Base-by-base conservation (phyloP, 2,797 vertebrate species). In the Heliangelus exortis region DNA sequence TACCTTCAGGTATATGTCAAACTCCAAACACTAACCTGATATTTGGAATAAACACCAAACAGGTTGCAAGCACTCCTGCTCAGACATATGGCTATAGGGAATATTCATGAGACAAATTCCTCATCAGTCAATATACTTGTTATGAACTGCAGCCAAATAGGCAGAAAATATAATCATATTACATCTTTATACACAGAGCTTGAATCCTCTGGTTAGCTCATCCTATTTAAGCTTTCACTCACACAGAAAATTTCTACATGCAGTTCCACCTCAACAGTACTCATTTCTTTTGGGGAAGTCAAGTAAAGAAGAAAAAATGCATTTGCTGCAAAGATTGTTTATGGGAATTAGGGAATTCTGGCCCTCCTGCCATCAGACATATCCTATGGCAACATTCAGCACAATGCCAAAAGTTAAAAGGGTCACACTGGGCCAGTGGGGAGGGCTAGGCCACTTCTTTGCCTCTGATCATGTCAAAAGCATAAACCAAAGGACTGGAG, bases 261-360 rank as follows among this genome's bases (percentile, higher is more conserved):
- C 26, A 31, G 0, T 1, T 45, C 43, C 1, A 1, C 47, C 41
- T 57, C 53, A 54, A 36, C 0, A 2, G 2, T 0, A 1, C 8
- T 48, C 5, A 6, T 68, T 63, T 59, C 26, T 59, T 58, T 31
- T 2, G 1, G 12, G 12, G 6, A 84, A 45, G 33, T 36, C 6
- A 4, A 57, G 12, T n/a, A 9, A 75, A 53, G 76, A 15, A 57
- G 15, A 36, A 36, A 57, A 89, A 78, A 50, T 2, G 4, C 8
- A 25, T 57, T 59, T 86, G 39, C 72, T 83, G 34, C 61, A 14
- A 34, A 66, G 19, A 29, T 14, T 13, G 8, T 19, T 20, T 55
- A 54, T 0, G 1, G 28, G 6, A 20, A 58, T 16, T 28, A 26
- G 7, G 22, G 73, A 53, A n/a, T 72, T 50, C 61, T 16, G 41